A percentile compares a stretch with the other conserved stretches of the same genome.
These are phyloP conservation scores for Cromileptes altivelis DNA, from an alignment of 2,113 vertebrate species.

Conservation along the genomic window DNA sequence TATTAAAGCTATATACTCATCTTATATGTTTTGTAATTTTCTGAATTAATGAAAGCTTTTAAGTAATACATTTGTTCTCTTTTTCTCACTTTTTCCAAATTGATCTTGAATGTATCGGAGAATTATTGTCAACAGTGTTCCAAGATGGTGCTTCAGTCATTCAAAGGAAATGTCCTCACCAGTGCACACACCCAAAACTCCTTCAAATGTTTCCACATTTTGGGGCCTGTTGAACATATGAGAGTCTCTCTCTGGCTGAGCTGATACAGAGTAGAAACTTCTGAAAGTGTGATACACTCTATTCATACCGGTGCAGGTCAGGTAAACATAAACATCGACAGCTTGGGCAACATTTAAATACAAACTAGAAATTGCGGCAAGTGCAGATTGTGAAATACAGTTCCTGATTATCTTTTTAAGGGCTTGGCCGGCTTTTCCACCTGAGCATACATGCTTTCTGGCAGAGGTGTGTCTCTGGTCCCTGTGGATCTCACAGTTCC, in stretches of 20 bases:
- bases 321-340: not conserved
- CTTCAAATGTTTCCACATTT: too few relatives aligned
- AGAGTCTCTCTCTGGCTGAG: too few relatives aligned
- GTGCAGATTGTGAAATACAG: not conserved
- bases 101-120: too few relatives aligned
- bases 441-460: slow-evolving; percentile 14
- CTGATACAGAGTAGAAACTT: not conserved
- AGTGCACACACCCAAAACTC: too few relatives aligned
- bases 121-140: too few relatives aligned
- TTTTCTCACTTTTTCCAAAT: too few relatives aligned
- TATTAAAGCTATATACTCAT: not conserved
- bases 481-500: fast-evolving
- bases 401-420: not conserved
- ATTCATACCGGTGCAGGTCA: not conserved
- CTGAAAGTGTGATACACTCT: not conserved
- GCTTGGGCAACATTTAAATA: not conserved
- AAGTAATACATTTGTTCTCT: too few relatives aligned
- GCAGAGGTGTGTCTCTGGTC: fast-evolving
- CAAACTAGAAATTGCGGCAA: not conserved
- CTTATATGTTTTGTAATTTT: not conserved
- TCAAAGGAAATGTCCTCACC: too few relatives aligned
- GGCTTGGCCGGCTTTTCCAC: not conserved
- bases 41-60: too few relatives aligned
- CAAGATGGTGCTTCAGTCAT: too few relatives aligned
- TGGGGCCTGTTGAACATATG: too few relatives aligned